Percentiles rank a stretch among this genome's conserved stretches.
phyloP scores from a whole-genome alignment of 1,140 invertebrate genomes.

The Pogonomyrmex californicus region DNA sequence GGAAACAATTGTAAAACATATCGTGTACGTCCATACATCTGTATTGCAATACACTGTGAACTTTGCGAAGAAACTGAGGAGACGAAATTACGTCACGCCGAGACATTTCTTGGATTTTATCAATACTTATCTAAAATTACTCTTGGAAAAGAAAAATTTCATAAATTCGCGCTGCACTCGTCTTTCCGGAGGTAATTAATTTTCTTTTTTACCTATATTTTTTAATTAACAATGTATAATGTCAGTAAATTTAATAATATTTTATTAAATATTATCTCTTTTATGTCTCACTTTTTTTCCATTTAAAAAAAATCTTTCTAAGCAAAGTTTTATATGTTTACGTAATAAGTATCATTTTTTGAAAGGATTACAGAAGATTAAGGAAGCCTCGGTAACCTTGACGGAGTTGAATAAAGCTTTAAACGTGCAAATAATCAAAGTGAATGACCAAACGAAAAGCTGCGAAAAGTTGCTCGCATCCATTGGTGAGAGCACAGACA shows the following conservation, averaged over 20 bases:
- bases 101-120: slow-evolving; percentile 97
- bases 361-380: slow-evolving; percentile 92
- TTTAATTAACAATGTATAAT: neutral
- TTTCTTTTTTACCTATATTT: neutral
- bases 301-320: neutral
- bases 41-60: slow-evolving; percentile 91
- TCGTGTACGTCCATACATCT: slow-evolving; percentile 93
- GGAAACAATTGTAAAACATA: slow-evolving; percentile 91
- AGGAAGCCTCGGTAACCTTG: slow-evolving; percentile 92
- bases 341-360: slow-evolving; percentile 85
- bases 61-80: slow-evolving; percentile 90
- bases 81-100: slow-evolving; percentile 95
- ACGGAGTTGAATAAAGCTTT: slow-evolving; percentile 92
- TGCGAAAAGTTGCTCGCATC: slow-evolving; percentile 91
- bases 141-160: slow-evolving; percentile 89
- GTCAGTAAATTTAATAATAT: neutral
- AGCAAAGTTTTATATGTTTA: neutral
- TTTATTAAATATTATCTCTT: neutral
- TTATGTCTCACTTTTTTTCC: neutral
- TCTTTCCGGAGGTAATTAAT: slow-evolving; percentile 81
- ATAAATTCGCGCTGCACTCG: slow-evolving; percentile 84
- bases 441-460: slow-evolving; percentile 91
- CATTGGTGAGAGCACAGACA: slow-evolving; percentile 89
- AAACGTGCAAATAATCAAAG: slow-evolving; percentile 92
- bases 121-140: slow-evolving; percentile 91